Base-by-base conservation (phyloP, 2,797 vertebrate genomes). In the Neopelma chrysocephalum region DNA sequence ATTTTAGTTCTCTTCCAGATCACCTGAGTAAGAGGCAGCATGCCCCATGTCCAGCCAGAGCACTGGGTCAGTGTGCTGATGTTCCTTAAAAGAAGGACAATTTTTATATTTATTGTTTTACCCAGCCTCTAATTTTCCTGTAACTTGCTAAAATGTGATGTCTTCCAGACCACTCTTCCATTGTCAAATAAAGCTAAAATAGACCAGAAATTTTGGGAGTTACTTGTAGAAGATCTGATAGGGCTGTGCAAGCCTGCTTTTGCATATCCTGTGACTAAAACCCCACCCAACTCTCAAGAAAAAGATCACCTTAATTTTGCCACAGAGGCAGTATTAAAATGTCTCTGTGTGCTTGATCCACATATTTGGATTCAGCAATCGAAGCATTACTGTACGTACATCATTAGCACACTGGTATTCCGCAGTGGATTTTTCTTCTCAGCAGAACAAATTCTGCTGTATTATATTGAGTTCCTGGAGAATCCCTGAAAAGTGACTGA, bases 401-500 rank as follows among this genome's bases (percentile, higher is more conserved):
- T 75, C 13, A 57, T 38, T 92, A 83, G 42, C 50, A 51, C 0
- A 1, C 51, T 70, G 10, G 6, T 72, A n/a, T 68, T 72, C 76
- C 51, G 25, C 62, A 68, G 38, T 72, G 56, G 32, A 43, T 82
- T 94, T 77, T 87, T 64, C 64, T 90, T 90, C 68, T 64, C 25
- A 64, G 45, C 42, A 66, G 14, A 90, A 45, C 38, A 94, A 66
- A 77, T 92, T 85, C 87, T 82, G 14, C 57, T 70, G 32, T 80
- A 20, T 89, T 93, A 58, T 51, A 84, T 8, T 34, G 42, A 57
- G 40, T 89, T 93, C 45, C 42, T 80, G 57, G 78, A 94, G 58
- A 81, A 89, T 61, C 56, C 27, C 78, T 87, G 88, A 70, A 68
- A 94, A 75, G 60, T 82, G 75, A 87, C 77, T 80, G 61, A 93